These are phyloP conservation scores for Cloeon dipterum DNA, from an alignment of 2,888 invertebrate species.

Conservation along the genomic window DNA sequence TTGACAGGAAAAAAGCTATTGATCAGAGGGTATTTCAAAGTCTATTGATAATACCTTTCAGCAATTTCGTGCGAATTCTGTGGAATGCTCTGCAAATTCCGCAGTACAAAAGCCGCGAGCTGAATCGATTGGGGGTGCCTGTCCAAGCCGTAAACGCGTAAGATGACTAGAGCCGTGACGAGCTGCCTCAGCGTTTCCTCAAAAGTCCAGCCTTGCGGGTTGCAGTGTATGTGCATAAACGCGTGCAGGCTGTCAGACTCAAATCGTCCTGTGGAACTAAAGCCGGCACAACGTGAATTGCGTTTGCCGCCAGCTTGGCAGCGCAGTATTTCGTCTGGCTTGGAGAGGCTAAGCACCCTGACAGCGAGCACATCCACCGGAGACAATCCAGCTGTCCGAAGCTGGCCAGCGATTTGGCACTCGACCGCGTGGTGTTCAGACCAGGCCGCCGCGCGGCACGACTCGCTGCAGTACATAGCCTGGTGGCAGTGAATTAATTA, in stretches of 20 bases:
- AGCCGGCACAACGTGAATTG: constrained; percentile 8
- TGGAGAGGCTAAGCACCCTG: constrained; percentile 26
- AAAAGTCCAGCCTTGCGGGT: too few relatives aligned
- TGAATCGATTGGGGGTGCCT: background rate
- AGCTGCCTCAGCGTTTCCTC: too few relatives aligned
- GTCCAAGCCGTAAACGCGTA: constrained; percentile 30
- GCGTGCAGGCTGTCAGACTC: constrained; percentile 17
- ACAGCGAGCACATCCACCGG: constrained; percentile 48
- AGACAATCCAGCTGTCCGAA: constrained; percentile 32
- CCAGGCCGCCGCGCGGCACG: constrained; percentile 38
- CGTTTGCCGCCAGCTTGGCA: too few relatives aligned
- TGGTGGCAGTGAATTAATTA: too few relatives aligned
- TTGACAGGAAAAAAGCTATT: too few relatives aligned
- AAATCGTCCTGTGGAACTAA: constrained; percentile 14
- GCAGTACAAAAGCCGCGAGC: constrained; percentile 35
- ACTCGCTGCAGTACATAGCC: constrained; percentile 38
- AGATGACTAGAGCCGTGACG: too few relatives aligned
- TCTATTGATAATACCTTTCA: too few relatives aligned
- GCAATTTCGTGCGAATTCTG: constrained; percentile 68
- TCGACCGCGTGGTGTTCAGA: constrained; percentile 50
- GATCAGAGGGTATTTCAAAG: too few relatives aligned
- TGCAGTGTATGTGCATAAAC: constrained; percentile 35
- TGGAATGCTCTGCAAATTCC: constrained; percentile 57
- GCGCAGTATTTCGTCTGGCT: too few relatives aligned
- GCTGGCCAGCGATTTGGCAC: constrained; percentile 39